Evolutionary conservation across 2,888 invertebrate genomes (phyloP).

Genomic region (Melangyna quadrimaculata): DNA sequence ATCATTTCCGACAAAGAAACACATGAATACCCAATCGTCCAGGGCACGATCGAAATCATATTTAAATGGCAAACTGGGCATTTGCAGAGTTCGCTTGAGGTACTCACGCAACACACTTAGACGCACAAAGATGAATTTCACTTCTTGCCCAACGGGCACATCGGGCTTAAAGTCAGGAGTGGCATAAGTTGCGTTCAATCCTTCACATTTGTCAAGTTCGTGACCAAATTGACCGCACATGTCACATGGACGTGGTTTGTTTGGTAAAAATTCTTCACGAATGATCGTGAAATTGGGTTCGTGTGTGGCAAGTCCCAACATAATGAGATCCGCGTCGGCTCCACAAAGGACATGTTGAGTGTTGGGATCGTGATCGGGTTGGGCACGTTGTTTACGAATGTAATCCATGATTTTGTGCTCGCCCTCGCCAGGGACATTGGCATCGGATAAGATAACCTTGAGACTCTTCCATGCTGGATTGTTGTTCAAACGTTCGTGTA

Average conservation of each 20-base stretch:
- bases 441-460: slow-evolving; percentile 98
- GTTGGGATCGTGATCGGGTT: slow-evolving; percentile 98
- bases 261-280: slow-evolving; percentile 98
- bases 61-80: slow-evolving; percentile 95
- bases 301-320: slow-evolving; percentile 98
- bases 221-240: slow-evolving; percentile 95
- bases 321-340: slow-evolving; percentile 98
- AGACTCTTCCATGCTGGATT: slow-evolving; percentile 97
- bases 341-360: slow-evolving; percentile 99
- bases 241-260: slow-evolving; percentile 97
- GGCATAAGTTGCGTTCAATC: slow-evolving; percentile 85
- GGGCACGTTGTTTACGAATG: slow-evolving; percentile 96
- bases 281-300: slow-evolving; percentile 99
- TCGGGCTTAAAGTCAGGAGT: slow-evolving; percentile 81
- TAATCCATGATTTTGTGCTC: slow-evolving; percentile 99
- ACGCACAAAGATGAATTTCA: slow-evolving; percentile 96
- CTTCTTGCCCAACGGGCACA: slow-evolving; percentile 87
- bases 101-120: slow-evolving; percentile 96
- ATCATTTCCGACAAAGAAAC: slow-evolving; percentile 99
- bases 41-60: slow-evolving; percentile 97
- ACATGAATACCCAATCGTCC: slow-evolving; percentile 99
- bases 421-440: slow-evolving; percentile 98
- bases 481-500: slow-evolving; percentile 86
- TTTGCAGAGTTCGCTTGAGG: slow-evolving; percentile 91
- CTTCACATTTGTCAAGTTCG: slow-evolving; percentile 96